A percentile compares a stretch with the other conserved stretches of the same genome.
phyloP scores from a whole-genome alignment of 1,140 invertebrate genomes.

The Pachypeltis micranthus region DNA sequence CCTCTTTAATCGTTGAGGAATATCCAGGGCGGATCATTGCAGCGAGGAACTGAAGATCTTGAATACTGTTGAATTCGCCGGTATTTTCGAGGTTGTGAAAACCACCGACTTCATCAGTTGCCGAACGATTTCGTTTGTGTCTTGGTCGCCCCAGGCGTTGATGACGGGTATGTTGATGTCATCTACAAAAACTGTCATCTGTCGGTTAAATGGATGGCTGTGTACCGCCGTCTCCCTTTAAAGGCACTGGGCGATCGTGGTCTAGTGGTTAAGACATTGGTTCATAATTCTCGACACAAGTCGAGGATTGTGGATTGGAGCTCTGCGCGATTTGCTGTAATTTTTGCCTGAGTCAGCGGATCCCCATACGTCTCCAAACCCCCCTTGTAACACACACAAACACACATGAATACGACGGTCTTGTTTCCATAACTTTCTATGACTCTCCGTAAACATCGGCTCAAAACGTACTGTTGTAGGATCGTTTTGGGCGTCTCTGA shows the following conservation, averaged over 20 bases:
- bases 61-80: constrained; percentile 65
- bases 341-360: no score
- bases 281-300: no score
- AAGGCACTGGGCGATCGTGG: no score
- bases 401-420: constrained; percentile 71
- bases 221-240: no score
- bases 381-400: no score
- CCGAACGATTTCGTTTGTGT: constrained; percentile 79
- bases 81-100: constrained; percentile 75
- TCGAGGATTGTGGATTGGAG: no score
- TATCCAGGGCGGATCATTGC: constrained; percentile 92
- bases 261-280: no score
- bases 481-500: no score
- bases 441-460: constrained; percentile 49
- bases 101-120: constrained; percentile 72
- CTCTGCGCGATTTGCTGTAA: no score
- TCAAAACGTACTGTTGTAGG: no score
- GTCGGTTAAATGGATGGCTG: constrained; percentile 69
- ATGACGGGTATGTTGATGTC: constrained; percentile 86
- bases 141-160: constrained; percentile 87
- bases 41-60: constrained; percentile 66
- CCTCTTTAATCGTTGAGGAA: constrained; percentile 71
- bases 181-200: constrained; percentile 78
- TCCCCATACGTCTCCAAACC: no score
- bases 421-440: constrained; percentile 85